Conservation (phyloP, 2,888 invertebrate genomes). For the Synergus gifuensis region DNA sequence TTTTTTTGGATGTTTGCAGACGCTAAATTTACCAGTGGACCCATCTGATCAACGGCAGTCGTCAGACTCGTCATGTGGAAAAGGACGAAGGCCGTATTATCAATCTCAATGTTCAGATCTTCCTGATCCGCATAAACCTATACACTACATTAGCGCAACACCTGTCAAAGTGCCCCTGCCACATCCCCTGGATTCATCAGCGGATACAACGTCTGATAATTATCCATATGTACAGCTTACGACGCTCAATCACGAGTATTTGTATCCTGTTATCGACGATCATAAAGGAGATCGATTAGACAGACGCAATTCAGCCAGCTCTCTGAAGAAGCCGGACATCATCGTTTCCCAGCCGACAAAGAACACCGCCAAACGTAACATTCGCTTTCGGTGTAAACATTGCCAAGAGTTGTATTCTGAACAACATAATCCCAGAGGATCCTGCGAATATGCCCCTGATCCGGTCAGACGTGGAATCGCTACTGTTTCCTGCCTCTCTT, state of each 20-base stretch:
- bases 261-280: constrained; percentile 87
- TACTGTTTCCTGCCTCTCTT: constrained; percentile 89
- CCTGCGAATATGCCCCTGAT: constrained; percentile 93
- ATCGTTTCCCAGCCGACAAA: constrained; percentile 79
- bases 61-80: constrained; percentile 66
- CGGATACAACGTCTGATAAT: constrained; percentile 80
- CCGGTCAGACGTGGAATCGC: constrained; percentile 89
- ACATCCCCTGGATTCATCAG: constrained; percentile 67
- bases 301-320: constrained; percentile 73
- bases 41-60: constrained; percentile 88
- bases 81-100: constrained; percentile 68
- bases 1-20: constrained; percentile 79
- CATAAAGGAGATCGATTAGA: constrained; percentile 74
- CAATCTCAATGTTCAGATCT: constrained; percentile 70
- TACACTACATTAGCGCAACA: constrained; percentile 69
- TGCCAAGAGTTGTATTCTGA: constrained; percentile 90
- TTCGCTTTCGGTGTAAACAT: constrained; percentile 82
- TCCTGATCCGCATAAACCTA: constrained; percentile 70
- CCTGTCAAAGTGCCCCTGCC: constrained; percentile 58
- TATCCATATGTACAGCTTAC: constrained; percentile 92
- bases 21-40: constrained; percentile 90
- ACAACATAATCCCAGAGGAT: constrained; percentile 91
- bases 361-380: constrained; percentile 73
- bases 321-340: constrained; percentile 83
- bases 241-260: constrained; percentile 90